Conservation (phyloP, 2,113 vertebrate genomes). For the Caretta caretta region DNA sequence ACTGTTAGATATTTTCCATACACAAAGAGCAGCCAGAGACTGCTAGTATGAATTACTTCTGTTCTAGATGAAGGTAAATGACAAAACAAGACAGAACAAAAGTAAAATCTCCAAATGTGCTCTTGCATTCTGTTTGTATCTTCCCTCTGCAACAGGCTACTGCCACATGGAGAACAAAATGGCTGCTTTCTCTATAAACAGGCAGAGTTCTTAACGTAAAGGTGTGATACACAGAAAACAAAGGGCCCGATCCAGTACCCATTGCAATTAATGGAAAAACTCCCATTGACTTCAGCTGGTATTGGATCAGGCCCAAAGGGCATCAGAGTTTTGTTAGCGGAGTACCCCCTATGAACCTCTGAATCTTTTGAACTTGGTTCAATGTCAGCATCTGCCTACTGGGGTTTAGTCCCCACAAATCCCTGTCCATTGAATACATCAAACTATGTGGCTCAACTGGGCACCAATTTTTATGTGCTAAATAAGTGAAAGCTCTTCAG, state of each 20-base stretch:
- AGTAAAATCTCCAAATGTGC: neutral
- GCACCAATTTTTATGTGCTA: neutral
- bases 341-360: neutral
- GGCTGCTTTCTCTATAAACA: neutral
- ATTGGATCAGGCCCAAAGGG: neutral
- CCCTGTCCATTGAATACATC: neutral
- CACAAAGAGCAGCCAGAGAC: slow-evolving; percentile 35
- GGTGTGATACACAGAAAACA: neutral
- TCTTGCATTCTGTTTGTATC: neutral
- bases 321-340: accelerated
- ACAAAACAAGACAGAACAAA: neutral
- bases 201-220: neutral
- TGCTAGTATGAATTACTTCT: slow-evolving; percentile 47
- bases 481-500: neutral
- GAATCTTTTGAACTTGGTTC: neutral
- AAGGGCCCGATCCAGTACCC: neutral
- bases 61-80: neutral
- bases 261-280: accelerated
- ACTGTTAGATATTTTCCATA: slow-evolving; percentile 52
- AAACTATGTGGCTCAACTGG: accelerated
- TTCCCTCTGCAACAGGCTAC: neutral
- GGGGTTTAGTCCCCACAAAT: neutral
- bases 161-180: neutral
- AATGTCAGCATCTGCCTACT: accelerated
- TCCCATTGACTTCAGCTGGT: accelerated